Evolutionary conservation across 2,113 vertebrate genomes (phyloP), one percentile per base, ranked within the genome.

Genomic region (Chionodraco myersi): DNA sequence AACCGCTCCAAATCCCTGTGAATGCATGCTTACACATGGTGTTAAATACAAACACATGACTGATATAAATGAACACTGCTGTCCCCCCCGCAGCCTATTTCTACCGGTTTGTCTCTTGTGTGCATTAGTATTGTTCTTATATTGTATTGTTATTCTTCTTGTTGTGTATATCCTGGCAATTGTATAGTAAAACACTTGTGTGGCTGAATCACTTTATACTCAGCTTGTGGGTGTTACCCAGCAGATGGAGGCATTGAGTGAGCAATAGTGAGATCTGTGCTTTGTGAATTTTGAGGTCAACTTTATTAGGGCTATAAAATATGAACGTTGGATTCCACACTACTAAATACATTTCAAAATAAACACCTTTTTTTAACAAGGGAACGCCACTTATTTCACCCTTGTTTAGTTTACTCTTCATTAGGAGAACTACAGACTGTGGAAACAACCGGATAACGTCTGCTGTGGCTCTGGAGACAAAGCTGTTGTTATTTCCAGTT

Each of bases 241-340:
- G 85, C 59, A 92, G 91, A 75, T 80, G 89, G 88, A 72, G 79
- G 61, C 61, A 86, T 8, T 18, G 85, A 79, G 71, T 76, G 82
- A 54, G 34, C 23, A 47, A 65, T 49, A 2, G 1, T n/a, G 26
- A 6, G 63, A 58, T 44, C 11, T 18, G 36, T 5, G 26, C 2
- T 15, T 6, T 34, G 21, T 59, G n/a, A 30, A 13, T 45, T 23
- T 16, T 23, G n/a, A 23, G 53, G 68, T 26, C 21, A 53, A 5
- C 21, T 59, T 71, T 13, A 63, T 14, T 36, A n/a, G 34, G 36
- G 34, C 15, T n/a, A n/a, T 14, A 72, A 67, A 61, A 48, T 9
- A 66, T 15, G 5, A 58, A 21, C 11, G 64, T 16, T 34, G 21
- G 15, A 60, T 34, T 45, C 1, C 30, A 70, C 54, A n/a, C 36